A percentile compares a stretch with the other conserved stretches of the same genome.
These are phyloP conservation scores for Apteryx owenii DNA, from an alignment of 2,113 vertebrate species.

Conservation along the genomic window DNA sequence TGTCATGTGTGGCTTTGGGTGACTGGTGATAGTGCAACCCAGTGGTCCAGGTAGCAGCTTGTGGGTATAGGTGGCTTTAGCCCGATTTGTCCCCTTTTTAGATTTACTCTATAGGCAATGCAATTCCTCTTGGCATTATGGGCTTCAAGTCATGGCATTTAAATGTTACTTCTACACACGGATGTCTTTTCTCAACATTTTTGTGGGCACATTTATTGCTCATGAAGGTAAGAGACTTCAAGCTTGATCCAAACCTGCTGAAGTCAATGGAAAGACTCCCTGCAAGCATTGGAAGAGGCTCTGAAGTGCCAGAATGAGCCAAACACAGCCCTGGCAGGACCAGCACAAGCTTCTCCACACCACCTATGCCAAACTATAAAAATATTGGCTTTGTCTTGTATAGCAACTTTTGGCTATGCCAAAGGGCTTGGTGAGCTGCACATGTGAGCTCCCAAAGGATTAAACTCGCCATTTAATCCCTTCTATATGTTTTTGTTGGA, in stretches of 20 bases:
- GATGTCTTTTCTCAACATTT: slow-evolving; percentile 7
- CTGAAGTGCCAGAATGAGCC: neutral
- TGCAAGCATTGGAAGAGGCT: neutral
- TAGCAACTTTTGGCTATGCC: neutral
- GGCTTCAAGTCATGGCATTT: neutral
- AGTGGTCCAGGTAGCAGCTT: neutral
- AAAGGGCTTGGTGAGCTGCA: neutral
- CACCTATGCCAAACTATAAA: neutral
- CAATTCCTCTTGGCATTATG: neutral
- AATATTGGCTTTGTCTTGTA: neutral
- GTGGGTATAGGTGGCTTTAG: too few relatives aligned
- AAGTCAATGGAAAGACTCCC: neutral
- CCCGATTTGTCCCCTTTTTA: neutral
- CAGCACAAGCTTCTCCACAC: neutral
- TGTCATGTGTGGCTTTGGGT: neutral
- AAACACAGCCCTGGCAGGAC: neutral
- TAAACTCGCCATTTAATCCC: neutral
- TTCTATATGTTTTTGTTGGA: neutral
- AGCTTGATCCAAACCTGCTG: neutral
- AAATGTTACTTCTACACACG: neutral
- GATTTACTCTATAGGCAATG: neutral
- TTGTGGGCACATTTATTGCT: slow-evolving; percentile 1
- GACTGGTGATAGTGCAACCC: neutral
- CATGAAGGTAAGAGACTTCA: neutral
- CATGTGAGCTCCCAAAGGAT: neutral